phyloP scores from a whole-genome alignment of 2,797 vertebrate genomes.

The Pitangus sulphuratus region DNA sequence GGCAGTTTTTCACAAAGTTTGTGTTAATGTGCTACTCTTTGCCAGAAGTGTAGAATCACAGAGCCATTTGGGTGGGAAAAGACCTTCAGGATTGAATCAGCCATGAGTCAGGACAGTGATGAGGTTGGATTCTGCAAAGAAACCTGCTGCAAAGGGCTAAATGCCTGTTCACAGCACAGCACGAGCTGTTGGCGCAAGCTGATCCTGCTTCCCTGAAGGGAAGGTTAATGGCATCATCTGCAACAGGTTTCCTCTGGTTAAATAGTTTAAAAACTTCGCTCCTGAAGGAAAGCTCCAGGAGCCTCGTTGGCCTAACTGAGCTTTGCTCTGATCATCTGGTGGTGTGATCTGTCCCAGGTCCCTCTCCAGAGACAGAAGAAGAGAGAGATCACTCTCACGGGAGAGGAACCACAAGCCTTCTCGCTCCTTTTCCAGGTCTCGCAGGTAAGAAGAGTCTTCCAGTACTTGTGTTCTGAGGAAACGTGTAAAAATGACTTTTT shows the following conservation, averaged over 20 bases:
- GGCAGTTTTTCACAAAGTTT: neutral
- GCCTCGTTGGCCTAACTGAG: neutral
- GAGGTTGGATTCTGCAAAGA: neutral
- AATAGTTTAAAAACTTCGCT: neutral
- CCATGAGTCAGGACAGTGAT: neutral
- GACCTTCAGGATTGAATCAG: neutral
- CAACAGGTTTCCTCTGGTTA: neutral
- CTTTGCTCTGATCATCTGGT: neutral
- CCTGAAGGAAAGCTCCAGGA: neutral
- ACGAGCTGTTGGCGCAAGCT: neutral
- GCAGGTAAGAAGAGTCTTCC: conserved; percentile 78
- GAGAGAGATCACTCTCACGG: conserved; percentile 91
- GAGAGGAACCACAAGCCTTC: conserved; percentile 94
- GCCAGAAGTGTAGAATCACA: neutral
- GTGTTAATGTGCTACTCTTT: rapidly evolving
- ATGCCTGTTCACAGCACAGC: rapidly evolving
- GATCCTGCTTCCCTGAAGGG: neutral
- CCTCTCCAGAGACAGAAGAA: conserved; percentile 92
- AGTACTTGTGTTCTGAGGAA: neutral
- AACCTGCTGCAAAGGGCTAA: neutral
- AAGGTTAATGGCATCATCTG: neutral
- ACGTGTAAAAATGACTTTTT: rapidly evolving
- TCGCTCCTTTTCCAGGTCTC: conserved; percentile 93
- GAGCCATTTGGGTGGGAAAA: neutral
- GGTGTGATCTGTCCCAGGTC: conserved; percentile 78